A percentile compares a stretch with the other conserved stretches of the same genome.
These are phyloP conservation scores for Xenopus tropicalis DNA, from an alignment of 2,113 vertebrate species.

Conservation along the genomic window UCB_Xtro_10.0 CM004443.2:209330001-209330500, in stretches of 20 bases:
- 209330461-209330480: slow-evolving; percentile 20
- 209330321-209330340: slow-evolving; percentile 6
- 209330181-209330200: slow-evolving; percentile 68
- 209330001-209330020: too few species aligned
- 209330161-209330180: slow-evolving; percentile 81
- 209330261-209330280: slow-evolving; percentile 32
- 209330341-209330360: slow-evolving; percentile 7
- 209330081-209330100: slow-evolving; percentile 70
- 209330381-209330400: slow-evolving; percentile 22
- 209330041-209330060: too few species aligned
- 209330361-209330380: slow-evolving; percentile 19
- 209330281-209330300: neutral
- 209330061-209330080: too few species aligned
- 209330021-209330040: too few species aligned
- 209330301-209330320: neutral
- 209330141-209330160: slow-evolving; percentile 92
- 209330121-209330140: slow-evolving; percentile 99
- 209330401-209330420: slow-evolving; percentile 30
- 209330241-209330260: slow-evolving; percentile 50
- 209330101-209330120: slow-evolving; percentile 98
- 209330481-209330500: neutral
- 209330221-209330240: slow-evolving; percentile 51
- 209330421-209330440: slow-evolving; percentile 31
- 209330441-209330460: slow-evolving; percentile 23
- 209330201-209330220: slow-evolving; percentile 71